Conservation (phyloP, 2,888 invertebrate species). For the Proisotoma minuta region DNA sequence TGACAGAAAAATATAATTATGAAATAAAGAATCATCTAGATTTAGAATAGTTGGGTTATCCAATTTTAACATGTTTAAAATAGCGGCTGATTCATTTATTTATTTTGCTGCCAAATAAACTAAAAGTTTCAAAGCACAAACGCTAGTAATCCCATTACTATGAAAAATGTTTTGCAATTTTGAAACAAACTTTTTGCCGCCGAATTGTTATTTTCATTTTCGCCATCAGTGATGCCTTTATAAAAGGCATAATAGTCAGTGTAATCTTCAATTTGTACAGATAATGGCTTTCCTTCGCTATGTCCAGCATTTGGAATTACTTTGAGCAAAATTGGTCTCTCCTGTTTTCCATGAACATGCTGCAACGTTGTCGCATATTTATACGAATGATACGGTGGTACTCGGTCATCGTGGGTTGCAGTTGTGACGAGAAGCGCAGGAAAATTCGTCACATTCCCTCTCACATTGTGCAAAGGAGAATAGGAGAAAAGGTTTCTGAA, state of each 20-base stretch:
- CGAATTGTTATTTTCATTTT: too few relatives aligned
- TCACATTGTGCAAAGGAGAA: conserved; percentile 58
- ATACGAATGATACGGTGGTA: conserved; percentile 59
- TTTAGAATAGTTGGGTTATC: too few relatives aligned
- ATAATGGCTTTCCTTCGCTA: neutral
- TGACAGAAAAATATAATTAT: too few relatives aligned
- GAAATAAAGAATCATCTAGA: too few relatives aligned
- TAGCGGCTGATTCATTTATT: too few relatives aligned
- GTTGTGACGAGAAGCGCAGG: conserved; percentile 56
- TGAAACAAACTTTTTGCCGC: too few relatives aligned
- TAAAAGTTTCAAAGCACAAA: too few relatives aligned
- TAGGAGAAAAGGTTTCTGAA: conserved; percentile 54
- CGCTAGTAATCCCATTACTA: too few relatives aligned
- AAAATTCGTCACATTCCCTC: conserved; percentile 51
- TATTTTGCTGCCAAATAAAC: too few relatives aligned
- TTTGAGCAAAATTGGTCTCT: neutral
- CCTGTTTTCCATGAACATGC: conserved; percentile 49
- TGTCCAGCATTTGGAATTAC: neutral
- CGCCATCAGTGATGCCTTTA: too few relatives aligned
- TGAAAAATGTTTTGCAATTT: too few relatives aligned
- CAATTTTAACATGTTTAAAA: too few relatives aligned
- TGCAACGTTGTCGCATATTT: conserved; percentile 59
- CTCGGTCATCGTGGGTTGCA: conserved; percentile 60
- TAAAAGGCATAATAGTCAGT: neutral
- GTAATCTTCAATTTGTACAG: neutral